Evolutionary conservation across 2,797 vertebrate genomes (phyloP).

Genomic region (Lithobates sylvaticus): DNA sequence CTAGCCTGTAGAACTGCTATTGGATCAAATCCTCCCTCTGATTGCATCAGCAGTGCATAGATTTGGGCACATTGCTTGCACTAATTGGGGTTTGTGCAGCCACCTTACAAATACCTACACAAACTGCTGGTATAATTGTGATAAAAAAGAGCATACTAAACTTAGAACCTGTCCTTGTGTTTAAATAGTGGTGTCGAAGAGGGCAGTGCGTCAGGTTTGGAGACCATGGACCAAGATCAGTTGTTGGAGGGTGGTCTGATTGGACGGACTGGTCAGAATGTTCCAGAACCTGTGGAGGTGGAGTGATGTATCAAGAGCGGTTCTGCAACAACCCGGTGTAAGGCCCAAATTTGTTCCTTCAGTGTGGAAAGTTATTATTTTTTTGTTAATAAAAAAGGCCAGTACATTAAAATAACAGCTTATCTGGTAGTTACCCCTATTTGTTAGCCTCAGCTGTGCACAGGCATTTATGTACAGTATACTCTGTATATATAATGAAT

Average conservation of each 20-base stretch:
- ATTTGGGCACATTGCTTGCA: no score
- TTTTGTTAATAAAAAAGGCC: not conserved
- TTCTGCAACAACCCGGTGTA: constrained; percentile 95
- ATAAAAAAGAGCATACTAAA: not conserved
- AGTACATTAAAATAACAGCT: no score
- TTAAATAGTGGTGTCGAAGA: constrained; percentile 92
- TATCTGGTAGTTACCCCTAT: no score
- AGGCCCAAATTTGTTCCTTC: constrained; percentile 60
- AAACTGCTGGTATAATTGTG: no score
- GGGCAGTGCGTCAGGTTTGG: constrained; percentile 93
- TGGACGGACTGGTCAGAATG: constrained; percentile 95
- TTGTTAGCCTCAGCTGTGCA: no score
- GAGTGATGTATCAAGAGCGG: constrained; percentile 88
- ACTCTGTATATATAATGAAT: no score
- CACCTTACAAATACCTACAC: no score
- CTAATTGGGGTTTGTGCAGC: no score
- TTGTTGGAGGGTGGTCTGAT: constrained; percentile 92
- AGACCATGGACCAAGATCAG: constrained; percentile 87
- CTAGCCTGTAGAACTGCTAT: no score
- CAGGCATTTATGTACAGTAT: no score
- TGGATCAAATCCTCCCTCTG: no score
- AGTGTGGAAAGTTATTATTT: not conserved
- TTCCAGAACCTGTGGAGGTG: constrained; percentile 91
- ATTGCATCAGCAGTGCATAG: no score
- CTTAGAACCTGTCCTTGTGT: not conserved